Evolutionary conservation across 1,140 invertebrate genomes (phyloP).

Genomic region (Drosophila varians): DNA sequence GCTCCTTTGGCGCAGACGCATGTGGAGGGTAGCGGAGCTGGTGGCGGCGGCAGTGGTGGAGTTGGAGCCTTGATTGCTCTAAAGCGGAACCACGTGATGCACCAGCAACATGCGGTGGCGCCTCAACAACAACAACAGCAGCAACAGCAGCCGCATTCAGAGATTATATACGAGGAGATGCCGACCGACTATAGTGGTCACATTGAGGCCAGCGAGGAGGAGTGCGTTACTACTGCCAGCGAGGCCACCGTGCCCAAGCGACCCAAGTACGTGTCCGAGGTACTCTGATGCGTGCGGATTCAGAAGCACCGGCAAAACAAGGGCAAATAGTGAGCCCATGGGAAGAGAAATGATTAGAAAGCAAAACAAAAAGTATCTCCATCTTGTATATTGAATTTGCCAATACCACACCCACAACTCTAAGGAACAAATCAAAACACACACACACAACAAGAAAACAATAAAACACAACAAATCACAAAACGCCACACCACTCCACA

Average conservation of each 20-base stretch:
- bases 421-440: conserved; percentile 20
- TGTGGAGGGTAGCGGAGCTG: conserved; percentile 46
- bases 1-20: conserved; percentile 50
- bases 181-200: conserved; percentile 82
- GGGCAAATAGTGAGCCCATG: conserved; percentile 60
- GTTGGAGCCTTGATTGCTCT: conserved; percentile 77
- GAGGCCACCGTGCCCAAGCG: conserved; percentile 65
- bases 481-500: not conserved
- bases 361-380: conserved; percentile 73
- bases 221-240: conserved; percentile 59
- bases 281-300: conserved; percentile 82
- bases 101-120: conserved; percentile 56
- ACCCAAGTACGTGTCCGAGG: conserved; percentile 79
- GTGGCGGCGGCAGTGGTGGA: conserved; percentile 40
- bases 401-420: conserved; percentile 34
- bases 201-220: conserved; percentile 73
- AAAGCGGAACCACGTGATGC: conserved; percentile 76
- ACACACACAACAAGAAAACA: not conserved
- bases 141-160: conserved; percentile 65
- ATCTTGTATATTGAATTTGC: conserved; percentile 82
- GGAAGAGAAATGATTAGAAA: conserved; percentile 26
- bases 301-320: conserved; percentile 67
- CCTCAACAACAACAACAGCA: conserved; percentile 67
- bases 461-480: not conserved
- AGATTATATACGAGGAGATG: conserved; percentile 81